Conservation (phyloP, 1,140 invertebrate species). For the Lordiphosa clarofinis region DNA sequence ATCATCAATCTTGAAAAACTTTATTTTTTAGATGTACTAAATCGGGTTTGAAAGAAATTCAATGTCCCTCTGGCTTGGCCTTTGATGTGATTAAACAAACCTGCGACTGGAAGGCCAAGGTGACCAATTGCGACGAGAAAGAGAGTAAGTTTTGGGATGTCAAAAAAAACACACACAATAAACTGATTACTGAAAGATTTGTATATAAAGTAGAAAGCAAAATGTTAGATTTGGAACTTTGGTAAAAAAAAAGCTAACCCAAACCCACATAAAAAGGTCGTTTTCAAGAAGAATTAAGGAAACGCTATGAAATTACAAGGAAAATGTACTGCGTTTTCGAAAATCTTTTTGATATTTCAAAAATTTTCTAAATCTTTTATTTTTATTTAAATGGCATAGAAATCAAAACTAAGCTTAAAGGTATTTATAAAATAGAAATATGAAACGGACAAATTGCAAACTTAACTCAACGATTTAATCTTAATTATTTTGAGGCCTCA, state of each 20-base stretch:
- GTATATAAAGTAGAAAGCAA: slow-evolving; percentile 37
- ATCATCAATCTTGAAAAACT: slow-evolving; percentile 42
- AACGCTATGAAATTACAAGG: neutral
- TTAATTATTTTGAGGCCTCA: too few species aligned
- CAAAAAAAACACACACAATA: slow-evolving; percentile 23
- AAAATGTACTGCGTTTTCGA: too few species aligned
- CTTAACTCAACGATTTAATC: too few species aligned
- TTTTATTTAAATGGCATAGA: too few species aligned
- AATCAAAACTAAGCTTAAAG: too few species aligned
- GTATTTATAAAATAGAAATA: too few species aligned
- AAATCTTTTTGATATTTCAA: too few species aligned
- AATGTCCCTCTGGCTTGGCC: slow-evolving; percentile 95
- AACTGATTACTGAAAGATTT: slow-evolving; percentile 19
- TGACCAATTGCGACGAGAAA: slow-evolving; percentile 96
- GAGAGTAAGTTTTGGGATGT: slow-evolving; percentile 90
- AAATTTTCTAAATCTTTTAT: too few species aligned
- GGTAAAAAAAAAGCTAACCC: slow-evolving; percentile 28
- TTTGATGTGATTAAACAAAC: slow-evolving; percentile 98
- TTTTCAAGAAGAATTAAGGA: neutral
- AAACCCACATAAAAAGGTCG: slow-evolving; percentile 3
- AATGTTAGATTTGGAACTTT: slow-evolving; percentile 61
- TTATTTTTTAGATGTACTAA: slow-evolving; percentile 89
- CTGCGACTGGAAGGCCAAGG: slow-evolving; percentile 98
- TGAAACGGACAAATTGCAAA: too few species aligned
- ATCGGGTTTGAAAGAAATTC: slow-evolving; percentile 95